Evolutionary conservation across 2,888 invertebrate species (phyloP).

Genomic region (Pyrochroa serraticornis): DNA sequence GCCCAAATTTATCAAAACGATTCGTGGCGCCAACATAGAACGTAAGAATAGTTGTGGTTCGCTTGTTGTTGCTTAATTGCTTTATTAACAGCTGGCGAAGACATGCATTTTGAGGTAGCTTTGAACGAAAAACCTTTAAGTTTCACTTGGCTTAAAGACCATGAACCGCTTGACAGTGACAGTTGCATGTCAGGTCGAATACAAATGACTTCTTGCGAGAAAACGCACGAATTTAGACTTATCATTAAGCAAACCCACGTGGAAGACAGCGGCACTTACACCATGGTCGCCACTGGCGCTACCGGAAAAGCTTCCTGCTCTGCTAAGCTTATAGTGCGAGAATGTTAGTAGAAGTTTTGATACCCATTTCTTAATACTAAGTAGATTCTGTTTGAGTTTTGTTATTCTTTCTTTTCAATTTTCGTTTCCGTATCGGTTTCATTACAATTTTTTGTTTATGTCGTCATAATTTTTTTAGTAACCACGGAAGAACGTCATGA

Average conservation of each 20-base stretch:
- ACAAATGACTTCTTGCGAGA: constrained; percentile 64
- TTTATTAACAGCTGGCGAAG: constrained; percentile 74
- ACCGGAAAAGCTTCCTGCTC: constrained; percentile 84
- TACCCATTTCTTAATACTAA: not conserved
- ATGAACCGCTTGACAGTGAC: constrained; percentile 77
- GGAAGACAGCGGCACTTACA: constrained; percentile 88
- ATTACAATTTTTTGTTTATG: not conserved
- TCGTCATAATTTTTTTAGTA: constrained; percentile 62
- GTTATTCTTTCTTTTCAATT: too few relatives aligned
- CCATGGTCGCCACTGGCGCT: constrained; percentile 82
- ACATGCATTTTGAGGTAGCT: constrained; percentile 80
- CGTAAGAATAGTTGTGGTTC: constrained; percentile 64
- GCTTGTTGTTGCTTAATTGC: constrained; percentile 7
- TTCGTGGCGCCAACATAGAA: constrained; percentile 79
- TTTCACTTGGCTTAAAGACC: constrained; percentile 87
- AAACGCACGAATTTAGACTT: constrained; percentile 71
- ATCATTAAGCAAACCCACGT: constrained; percentile 75
- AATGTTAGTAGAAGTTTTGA: constrained; percentile 66
- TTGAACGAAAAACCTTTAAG: constrained; percentile 68
- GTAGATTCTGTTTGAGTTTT: too few relatives aligned
- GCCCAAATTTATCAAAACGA: constrained; percentile 75
- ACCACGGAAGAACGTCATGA: constrained; percentile 73
- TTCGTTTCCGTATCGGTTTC: not conserved
- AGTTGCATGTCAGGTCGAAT: constrained; percentile 74
- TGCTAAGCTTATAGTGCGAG: constrained; percentile 84